phyloP scores from a whole-genome alignment of 2,888 invertebrate genomes.

The Rhyacophila evoluta region DNA sequence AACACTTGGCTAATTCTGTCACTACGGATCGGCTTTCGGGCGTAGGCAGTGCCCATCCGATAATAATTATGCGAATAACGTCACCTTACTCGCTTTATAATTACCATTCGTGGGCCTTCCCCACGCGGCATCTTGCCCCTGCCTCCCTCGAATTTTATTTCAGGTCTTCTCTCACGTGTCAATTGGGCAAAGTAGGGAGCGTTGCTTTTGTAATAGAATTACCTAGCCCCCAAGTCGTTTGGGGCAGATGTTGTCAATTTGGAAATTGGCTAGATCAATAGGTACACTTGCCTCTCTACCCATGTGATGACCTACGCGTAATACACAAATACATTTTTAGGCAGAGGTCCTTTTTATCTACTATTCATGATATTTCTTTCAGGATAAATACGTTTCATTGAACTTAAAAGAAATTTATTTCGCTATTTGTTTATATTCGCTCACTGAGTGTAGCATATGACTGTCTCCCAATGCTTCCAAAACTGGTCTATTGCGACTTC shows the following conservation, averaged over 20 bases:
- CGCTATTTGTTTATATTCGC: too few species aligned
- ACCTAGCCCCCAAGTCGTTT: slow-evolving; percentile 19
- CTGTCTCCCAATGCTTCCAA: too few species aligned
- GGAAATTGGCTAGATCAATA: slow-evolving; percentile 10
- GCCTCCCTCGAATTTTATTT: not conserved
- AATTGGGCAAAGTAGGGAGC: slow-evolving; percentile 22
- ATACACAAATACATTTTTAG: too few species aligned
- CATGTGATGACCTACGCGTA: too few species aligned
- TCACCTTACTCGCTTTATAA: slow-evolving; percentile 13
- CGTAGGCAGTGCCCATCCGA: not conserved
- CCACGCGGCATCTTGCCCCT: not conserved
- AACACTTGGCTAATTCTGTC: not conserved
- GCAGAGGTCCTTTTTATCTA: too few species aligned
- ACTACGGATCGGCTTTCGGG: not conserved
- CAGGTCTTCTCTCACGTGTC: slow-evolving; percentile 19
- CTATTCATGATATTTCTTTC: too few species aligned
- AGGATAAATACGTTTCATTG: too few species aligned
- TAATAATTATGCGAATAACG: slow-evolving; percentile 22
- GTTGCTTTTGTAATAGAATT: slow-evolving; percentile 22
- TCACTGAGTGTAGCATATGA: too few species aligned
- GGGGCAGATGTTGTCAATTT: slow-evolving; percentile 24
- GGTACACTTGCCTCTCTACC: not conserved
- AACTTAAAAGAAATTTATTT: too few species aligned
- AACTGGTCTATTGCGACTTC: too few species aligned
- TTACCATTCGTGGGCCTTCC: slow-evolving; percentile 1